Conservation (phyloP, 2,797 vertebrate species). For the Phrynocephalus forsythii region DNA sequence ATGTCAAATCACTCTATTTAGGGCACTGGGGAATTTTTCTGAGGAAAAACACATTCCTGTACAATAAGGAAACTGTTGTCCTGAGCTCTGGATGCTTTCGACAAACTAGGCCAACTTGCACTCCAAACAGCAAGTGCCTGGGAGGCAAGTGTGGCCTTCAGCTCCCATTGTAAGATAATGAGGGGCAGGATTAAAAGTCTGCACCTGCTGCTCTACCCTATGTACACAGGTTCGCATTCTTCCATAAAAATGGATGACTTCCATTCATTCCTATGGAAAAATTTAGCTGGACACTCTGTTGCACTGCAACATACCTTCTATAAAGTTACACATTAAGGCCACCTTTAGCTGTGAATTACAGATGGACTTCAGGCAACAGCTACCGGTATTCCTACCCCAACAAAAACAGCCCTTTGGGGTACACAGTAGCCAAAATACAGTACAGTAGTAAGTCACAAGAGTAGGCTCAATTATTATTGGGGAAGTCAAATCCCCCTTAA, state of each 20-base stretch:
- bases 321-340: too few species aligned
- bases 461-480: too few species aligned
- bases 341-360: too few species aligned
- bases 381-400: too few species aligned
- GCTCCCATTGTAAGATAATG: not conserved
- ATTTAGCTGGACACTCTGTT: not conserved
- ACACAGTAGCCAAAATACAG: too few species aligned
- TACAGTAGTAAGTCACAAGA: too few species aligned
- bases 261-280: not conserved
- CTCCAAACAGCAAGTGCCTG: not conserved
- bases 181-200: not conserved
- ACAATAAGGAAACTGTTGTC: not conserved
- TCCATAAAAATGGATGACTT: not conserved
- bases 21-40: not conserved
- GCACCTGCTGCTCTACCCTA: not conserved
- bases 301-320: not conserved
- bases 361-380: too few species aligned
- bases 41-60: not conserved
- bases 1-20: not conserved
- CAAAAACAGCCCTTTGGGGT: too few species aligned
- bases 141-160: not conserved
- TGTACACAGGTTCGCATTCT: not conserved
- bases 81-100: not conserved
- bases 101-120: not conserved
- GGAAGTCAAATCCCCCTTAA: too few species aligned